These are phyloP conservation scores for Agonopterix subpropinquella DNA, from an alignment of 2,888 invertebrate species.

Conservation along the genomic window DNA sequence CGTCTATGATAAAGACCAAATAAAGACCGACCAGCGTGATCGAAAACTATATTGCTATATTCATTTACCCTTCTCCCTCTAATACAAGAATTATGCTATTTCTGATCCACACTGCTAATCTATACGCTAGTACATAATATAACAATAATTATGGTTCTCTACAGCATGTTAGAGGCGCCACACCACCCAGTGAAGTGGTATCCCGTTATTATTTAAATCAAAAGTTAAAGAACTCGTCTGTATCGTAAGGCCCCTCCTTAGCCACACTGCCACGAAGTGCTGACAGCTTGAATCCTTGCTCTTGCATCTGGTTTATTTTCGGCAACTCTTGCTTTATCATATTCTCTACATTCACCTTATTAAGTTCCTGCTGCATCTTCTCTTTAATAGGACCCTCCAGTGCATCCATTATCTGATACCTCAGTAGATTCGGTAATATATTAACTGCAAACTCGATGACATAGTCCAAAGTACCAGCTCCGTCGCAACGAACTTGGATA, in stretches of 20 bases:
- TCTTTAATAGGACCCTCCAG: conserved; percentile 85
- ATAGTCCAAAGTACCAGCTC: conserved; percentile 92
- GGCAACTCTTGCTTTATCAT: conserved; percentile 82
- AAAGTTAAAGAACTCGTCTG: conserved; percentile 69
- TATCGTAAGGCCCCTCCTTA: conserved; percentile 37
- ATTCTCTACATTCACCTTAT: conserved; percentile 84
- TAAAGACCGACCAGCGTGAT: no score
- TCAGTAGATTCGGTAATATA: conserved; percentile 87
- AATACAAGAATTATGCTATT: no score
- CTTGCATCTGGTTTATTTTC: conserved; percentile 77
- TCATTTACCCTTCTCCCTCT: no score
- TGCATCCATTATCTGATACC: conserved; percentile 92
- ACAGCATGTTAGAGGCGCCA: no score
- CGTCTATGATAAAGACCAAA: no score
- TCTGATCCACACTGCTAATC: no score
- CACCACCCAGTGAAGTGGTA: no score
- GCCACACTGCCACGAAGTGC: conserved; percentile 33
- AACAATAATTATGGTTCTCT: no score
- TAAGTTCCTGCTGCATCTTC: conserved; percentile 82
- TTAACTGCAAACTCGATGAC: conserved; percentile 87
- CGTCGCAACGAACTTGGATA: conserved; percentile 88
- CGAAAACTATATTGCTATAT: no score
- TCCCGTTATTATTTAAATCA: conserved; percentile 13
- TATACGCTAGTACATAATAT: no score
- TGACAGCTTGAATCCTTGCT: conserved; percentile 60